Percentiles rank a stretch among this genome's conserved stretches.
phyloP scores from a whole-genome alignment of 2,888 invertebrate species.

The Tiliacea aurago region DNA sequence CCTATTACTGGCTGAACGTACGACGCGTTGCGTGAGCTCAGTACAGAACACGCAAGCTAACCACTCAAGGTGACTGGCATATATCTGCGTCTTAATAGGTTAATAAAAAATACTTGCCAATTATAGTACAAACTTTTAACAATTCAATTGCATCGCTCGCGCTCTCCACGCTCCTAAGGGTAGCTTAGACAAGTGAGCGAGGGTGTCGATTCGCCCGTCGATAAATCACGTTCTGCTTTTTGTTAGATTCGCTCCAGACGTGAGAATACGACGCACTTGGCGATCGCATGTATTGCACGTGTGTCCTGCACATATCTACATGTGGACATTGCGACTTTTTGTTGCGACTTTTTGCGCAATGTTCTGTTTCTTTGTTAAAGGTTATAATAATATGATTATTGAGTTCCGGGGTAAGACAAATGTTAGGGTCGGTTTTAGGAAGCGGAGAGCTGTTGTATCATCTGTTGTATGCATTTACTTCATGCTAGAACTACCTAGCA shows the following conservation, averaged over 20 bases:
- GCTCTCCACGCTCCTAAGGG: slow-evolving; percentile 54
- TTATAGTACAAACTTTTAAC: neutral
- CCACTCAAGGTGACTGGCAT: no score
- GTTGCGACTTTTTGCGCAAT: slow-evolving; percentile 46
- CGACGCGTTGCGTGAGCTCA: no score
- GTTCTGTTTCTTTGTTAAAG: slow-evolving; percentile 10
- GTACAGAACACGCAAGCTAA: no score
- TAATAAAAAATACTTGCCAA: neutral
- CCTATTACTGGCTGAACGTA: no score
- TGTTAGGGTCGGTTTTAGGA: neutral
- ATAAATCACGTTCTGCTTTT: slow-evolving; percentile 81
- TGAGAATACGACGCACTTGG: slow-evolving; percentile 77
- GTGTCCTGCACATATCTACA: slow-evolving; percentile 63
- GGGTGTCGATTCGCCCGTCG: slow-evolving; percentile 70
- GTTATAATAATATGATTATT: slow-evolving; percentile 5
- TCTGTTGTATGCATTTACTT: neutral
- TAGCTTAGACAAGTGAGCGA: slow-evolving; percentile 60
- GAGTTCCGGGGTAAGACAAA: slow-evolving; percentile 31
- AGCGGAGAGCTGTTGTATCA: no score
- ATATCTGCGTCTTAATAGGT: no score
- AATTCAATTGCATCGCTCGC: slow-evolving; percentile 46
- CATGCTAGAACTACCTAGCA: neutral
- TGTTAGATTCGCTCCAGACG: slow-evolving; percentile 74
- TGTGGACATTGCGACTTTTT: slow-evolving; percentile 68
- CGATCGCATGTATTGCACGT: slow-evolving; percentile 79